Conservation (phyloP, 2,113 vertebrate species). For the Hemiprocne comata region DNA sequence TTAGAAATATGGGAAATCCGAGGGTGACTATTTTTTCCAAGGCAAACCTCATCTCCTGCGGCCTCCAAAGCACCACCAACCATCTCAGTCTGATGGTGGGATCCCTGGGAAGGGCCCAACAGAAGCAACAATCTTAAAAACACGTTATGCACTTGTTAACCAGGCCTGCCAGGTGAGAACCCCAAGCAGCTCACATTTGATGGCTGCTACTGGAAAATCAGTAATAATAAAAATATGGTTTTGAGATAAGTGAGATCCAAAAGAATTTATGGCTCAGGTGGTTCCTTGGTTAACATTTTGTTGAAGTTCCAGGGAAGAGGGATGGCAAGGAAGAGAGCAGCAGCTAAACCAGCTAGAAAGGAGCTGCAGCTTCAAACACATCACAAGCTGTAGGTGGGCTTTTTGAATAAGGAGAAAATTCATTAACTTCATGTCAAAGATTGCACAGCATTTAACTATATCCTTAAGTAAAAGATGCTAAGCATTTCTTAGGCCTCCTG, state of each 20-base stretch:
- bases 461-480: slow-evolving; percentile 46
- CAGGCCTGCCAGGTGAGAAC: background rate
- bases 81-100: background rate
- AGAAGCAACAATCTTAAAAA: background rate
- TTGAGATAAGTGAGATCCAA: background rate
- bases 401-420: slow-evolving; percentile 39
- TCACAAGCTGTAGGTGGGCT: background rate
- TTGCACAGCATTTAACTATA: background rate
- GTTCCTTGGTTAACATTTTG: background rate
- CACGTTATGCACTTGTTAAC: background rate
- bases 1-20: slow-evolving; percentile 76
- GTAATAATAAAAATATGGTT: background rate
- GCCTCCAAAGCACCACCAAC: background rate
- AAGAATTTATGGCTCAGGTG: background rate
- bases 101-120: background rate
- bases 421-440: slow-evolving; percentile 51
- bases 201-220: background rate
- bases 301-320: background rate
- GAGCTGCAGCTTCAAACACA: slow-evolving; percentile 2
- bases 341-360: background rate
- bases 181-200: background rate
- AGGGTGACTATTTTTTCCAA: slow-evolving; percentile 66
- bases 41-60: background rate
- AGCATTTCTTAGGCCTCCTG: slow-evolving; percentile 18
- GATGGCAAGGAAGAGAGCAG: background rate